Conservation (phyloP, 2,888 invertebrate genomes). For the Epistrophe grossulariae region DNA sequence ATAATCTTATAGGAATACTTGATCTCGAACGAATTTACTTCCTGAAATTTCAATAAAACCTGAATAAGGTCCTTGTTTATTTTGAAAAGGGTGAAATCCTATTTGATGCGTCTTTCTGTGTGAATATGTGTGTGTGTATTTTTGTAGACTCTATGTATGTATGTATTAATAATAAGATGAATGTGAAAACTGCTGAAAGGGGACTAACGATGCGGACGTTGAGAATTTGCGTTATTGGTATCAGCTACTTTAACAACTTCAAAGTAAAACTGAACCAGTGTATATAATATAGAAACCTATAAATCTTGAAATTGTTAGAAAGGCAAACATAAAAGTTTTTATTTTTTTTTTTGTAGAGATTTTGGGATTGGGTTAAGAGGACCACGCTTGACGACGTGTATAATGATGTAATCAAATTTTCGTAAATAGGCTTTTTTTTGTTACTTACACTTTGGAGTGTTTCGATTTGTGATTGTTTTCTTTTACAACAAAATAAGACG, state of each 20-base stretch:
- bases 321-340: slow-evolving; percentile 47
- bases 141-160: background rate
- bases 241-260: slow-evolving; percentile 62
- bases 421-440: slow-evolving; percentile 54
- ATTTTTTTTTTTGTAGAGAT: slow-evolving; percentile 4
- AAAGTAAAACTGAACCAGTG: slow-evolving; percentile 41
- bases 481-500: slow-evolving; percentile 34
- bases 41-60: slow-evolving; percentile 65
- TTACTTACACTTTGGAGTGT: slow-evolving; percentile 16
- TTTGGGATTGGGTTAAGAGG: slow-evolving; percentile 38
- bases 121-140: background rate
- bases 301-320: slow-evolving; percentile 66
- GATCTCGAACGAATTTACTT: slow-evolving; percentile 41
- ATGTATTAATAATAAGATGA: slow-evolving; percentile 71
- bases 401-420: slow-evolving; percentile 75
- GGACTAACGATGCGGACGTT: slow-evolving; percentile 43
- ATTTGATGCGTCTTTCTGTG: slow-evolving; percentile 21
- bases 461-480: slow-evolving; percentile 19
- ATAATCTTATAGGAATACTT: slow-evolving; percentile 18
- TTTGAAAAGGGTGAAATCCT: slow-evolving; percentile 55
- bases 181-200: slow-evolving; percentile 65
- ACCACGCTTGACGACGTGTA: slow-evolving; percentile 63
- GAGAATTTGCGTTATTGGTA: slow-evolving; percentile 40
- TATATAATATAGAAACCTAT: slow-evolving; percentile 40
- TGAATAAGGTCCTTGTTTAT: slow-evolving; percentile 41